Conservation (phyloP, 2,113 vertebrate genomes). For the Ciconia stormi region DNA sequence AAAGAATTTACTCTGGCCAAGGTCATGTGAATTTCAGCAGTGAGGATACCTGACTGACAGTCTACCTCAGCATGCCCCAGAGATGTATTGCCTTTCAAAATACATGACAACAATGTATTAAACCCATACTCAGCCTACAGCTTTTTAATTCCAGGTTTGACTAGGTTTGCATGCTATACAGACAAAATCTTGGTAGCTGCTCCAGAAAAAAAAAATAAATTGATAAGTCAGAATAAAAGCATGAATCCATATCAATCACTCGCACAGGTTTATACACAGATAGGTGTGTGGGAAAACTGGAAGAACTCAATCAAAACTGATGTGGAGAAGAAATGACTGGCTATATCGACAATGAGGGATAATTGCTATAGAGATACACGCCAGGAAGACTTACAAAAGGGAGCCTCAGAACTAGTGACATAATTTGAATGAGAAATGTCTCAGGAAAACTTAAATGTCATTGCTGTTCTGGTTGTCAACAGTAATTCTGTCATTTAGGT, state of each 20-base stretch:
- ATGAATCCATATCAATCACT: conserved; percentile 43
- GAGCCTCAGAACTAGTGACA: neutral
- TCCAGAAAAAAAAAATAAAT: neutral
- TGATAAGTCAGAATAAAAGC: neutral
- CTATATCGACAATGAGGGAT: conserved; percentile 2
- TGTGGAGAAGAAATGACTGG: conserved; percentile 21
- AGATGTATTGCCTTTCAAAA: conserved; percentile 25
- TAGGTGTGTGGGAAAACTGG: conserved; percentile 31
- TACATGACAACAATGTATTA: neutral
- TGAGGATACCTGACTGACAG: neutral
- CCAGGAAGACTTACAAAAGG: conserved; percentile 24
- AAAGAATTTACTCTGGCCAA: conserved; percentile 34
- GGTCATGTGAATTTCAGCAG: conserved; percentile 8
- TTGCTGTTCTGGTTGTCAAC: conserved; percentile 17
- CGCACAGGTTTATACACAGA: neutral
- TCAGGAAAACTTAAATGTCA: conserved; percentile 47
- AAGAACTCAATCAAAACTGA: conserved; percentile 36
- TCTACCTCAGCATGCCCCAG: neutral
- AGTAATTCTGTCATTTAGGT: conserved; percentile 27
- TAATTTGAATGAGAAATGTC: conserved; percentile 41
- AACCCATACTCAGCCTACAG: neutral
- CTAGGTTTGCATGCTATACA: neutral
- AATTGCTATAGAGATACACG: neutral
- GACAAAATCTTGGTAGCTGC: neutral
- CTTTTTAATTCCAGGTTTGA: neutral